Conservation (phyloP, 1,140 invertebrate species). For the Lasioglossum albipes region DNA sequence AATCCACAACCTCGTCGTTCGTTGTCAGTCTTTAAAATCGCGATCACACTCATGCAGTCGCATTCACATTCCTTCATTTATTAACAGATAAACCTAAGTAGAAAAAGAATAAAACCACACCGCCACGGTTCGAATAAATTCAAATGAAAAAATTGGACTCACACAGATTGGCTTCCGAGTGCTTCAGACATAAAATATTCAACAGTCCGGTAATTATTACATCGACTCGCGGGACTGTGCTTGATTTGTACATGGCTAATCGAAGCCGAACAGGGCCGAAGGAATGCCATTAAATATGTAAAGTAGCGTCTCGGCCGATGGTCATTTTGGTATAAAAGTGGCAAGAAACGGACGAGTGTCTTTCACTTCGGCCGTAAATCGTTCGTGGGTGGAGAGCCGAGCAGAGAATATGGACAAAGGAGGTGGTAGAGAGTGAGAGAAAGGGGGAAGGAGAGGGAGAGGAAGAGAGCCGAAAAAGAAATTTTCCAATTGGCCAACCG, state of each 20-base stretch:
- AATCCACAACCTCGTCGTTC: too few species aligned
- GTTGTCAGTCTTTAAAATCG: too few species aligned
- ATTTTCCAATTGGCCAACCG: slow-evolving; percentile 61
- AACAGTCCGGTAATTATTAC: too few species aligned
- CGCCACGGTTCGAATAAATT: too few species aligned
- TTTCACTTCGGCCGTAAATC: slow-evolving; percentile 68
- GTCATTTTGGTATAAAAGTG: slow-evolving; percentile 56
- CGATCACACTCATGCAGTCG: too few species aligned
- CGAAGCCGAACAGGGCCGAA: background rate
- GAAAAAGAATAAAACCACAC: too few species aligned
- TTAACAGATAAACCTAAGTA: too few species aligned
- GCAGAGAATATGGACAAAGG: slow-evolving; percentile 23
- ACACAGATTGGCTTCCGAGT: too few species aligned
- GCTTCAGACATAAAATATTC: too few species aligned
- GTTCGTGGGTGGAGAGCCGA: slow-evolving; percentile 66
- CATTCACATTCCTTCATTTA: too few species aligned
- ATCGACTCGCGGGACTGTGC: too few species aligned
- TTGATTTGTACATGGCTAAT: background rate
- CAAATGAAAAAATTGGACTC: too few species aligned
- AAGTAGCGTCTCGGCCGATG: slow-evolving; percentile 47
- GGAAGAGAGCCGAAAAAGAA: slow-evolving; percentile 47
- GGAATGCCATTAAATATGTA: slow-evolving; percentile 65
- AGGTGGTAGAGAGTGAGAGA: slow-evolving; percentile 1
- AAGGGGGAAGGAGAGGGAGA: background rate
- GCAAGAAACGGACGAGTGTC: slow-evolving; percentile 61